These are phyloP conservation scores for Miltochrista miniata DNA, from an alignment of 2,888 invertebrate genomes.

Conservation along the genomic window DNA sequence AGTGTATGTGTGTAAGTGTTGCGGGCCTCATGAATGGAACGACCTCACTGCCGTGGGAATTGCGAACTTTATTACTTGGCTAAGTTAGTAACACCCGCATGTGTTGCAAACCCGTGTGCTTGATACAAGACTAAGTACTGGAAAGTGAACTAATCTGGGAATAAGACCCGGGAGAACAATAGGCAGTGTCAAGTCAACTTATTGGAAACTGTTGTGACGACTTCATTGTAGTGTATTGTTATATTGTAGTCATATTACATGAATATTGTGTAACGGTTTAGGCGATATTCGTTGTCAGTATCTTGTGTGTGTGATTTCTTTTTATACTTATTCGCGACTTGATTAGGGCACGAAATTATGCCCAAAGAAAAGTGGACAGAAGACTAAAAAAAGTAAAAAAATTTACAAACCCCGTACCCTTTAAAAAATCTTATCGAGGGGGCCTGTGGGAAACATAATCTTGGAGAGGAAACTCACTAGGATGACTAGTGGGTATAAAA, in stretches of 20 bases:
- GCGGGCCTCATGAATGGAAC: slow-evolving; percentile 34
- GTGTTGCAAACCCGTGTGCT: slow-evolving; percentile 37
- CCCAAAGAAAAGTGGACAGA: too few species aligned
- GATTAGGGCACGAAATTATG: too few species aligned
- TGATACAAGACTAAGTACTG: slow-evolving; percentile 38
- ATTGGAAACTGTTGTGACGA: slow-evolving; percentile 37
- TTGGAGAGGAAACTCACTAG: too few species aligned
- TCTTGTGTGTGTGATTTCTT: neutral
- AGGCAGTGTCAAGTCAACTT: slow-evolving; percentile 39
- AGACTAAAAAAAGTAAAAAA: too few species aligned
- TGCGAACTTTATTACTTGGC: slow-evolving; percentile 40
- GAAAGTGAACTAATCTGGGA: slow-evolving; percentile 70
- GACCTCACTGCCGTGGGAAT: slow-evolving; percentile 52
- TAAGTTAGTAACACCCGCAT: slow-evolving; percentile 44
- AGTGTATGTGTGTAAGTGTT: neutral
- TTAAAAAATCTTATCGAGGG: too few species aligned
- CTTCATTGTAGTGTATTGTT: slow-evolving; percentile 19
- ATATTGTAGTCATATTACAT: neutral
- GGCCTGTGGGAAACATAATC: too few species aligned
- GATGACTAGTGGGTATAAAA: too few species aligned
- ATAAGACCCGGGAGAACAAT: slow-evolving; percentile 59
- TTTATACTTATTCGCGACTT: too few species aligned
- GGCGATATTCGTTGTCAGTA: neutral
- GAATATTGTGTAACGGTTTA: neutral
- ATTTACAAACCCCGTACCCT: too few species aligned